Conservation (phyloP, 2,888 invertebrate species). For the Tenthredo notha region DNA sequence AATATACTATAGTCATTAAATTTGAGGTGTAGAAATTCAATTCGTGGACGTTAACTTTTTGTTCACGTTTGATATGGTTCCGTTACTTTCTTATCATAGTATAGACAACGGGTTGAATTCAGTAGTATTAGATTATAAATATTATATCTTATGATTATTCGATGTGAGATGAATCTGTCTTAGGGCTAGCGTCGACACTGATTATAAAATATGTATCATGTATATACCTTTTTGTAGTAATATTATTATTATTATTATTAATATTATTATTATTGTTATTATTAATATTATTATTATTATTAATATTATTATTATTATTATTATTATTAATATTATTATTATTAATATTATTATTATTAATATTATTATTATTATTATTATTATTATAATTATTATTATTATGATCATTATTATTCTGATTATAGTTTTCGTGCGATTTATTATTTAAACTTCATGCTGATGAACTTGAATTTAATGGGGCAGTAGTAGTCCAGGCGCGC, state of each 20-base stretch:
- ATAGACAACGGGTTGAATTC: neutral
- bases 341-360: constrained; percentile 12
- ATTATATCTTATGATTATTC: constrained; percentile 56
- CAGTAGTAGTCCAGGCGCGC: too few species aligned
- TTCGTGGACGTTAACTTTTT: constrained; percentile 59
- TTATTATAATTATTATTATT: constrained; percentile 10
- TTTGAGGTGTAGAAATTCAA: constrained; percentile 50
- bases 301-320: neutral
- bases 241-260: neutral
- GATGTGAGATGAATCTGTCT: constrained; percentile 64
- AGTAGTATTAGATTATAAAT: constrained; percentile 3
- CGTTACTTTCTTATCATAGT: constrained; percentile 64
- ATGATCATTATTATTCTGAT: neutral
- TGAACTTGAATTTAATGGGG: constrained; percentile 56
- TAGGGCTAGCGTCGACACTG: constrained; percentile 63
- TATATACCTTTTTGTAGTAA: constrained; percentile 60
- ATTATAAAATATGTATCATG: constrained; percentile 66
- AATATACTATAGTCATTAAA: neutral
- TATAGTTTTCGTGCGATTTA: constrained; percentile 22
- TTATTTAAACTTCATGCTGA: constrained; percentile 35
- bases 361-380: constrained; percentile 3
- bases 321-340: neutral
- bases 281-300: neutral
- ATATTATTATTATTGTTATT: neutral
- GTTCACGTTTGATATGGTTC: constrained; percentile 65